Percentiles rank a stretch among this genome's conserved stretches.
phyloP scores from a whole-genome alignment of 2,797 vertebrate genomes.

The Myotis planiceps region DNA sequence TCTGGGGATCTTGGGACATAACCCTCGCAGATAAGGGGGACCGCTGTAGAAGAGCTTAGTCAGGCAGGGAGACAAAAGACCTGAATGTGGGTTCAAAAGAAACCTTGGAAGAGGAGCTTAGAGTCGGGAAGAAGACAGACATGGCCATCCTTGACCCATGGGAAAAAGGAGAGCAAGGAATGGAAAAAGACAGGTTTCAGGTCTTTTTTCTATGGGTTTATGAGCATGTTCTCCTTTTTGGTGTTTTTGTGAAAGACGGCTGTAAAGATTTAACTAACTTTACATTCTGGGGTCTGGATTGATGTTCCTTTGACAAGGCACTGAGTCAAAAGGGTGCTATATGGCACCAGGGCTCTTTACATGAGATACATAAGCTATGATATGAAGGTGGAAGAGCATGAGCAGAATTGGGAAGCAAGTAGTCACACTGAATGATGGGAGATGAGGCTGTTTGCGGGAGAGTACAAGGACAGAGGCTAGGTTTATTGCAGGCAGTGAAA shows the following conservation, averaged over 20 bases:
- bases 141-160: background rate
- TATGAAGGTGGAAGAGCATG: background rate
- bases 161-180: background rate
- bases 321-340: background rate
- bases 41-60: background rate
- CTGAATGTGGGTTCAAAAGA: background rate
- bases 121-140: background rate
- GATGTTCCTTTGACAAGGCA: background rate
- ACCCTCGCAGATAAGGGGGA: background rate
- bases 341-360: rapidly evolving
- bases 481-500: background rate
- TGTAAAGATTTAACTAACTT: background rate
- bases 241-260: background rate
- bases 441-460: too few species aligned
- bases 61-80: background rate
- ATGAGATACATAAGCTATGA: background rate
- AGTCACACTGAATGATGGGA: background rate
- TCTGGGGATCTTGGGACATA: background rate
- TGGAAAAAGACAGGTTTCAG: background rate
- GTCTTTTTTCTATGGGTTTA: background rate
- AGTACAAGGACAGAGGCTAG: background rate
- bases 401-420: background rate
- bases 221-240: background rate
- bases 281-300: background rate
- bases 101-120: background rate